phyloP scores from a whole-genome alignment of 2,113 vertebrate species.

The Plecturocebus donacophilus region DNA sequence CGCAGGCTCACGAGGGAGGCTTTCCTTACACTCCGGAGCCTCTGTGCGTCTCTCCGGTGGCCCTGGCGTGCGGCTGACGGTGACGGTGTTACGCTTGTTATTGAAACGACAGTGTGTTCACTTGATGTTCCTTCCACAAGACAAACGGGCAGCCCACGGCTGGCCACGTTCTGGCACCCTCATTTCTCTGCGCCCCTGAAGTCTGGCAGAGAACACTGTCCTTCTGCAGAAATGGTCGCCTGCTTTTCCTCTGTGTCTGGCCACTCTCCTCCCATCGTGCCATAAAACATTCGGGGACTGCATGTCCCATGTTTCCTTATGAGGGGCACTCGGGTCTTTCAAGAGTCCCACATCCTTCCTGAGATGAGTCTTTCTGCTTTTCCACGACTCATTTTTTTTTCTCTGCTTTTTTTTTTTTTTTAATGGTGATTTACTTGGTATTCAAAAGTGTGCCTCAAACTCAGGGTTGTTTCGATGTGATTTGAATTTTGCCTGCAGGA shows the following conservation, averaged over 20 bases:
- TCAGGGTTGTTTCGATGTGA: neutral
- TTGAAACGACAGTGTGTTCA: too few species aligned
- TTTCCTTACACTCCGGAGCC: too few species aligned
- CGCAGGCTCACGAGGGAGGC: too few species aligned
- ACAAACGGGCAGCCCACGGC: fast-evolving
- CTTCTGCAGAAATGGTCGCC: too few species aligned
- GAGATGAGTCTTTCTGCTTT: fast-evolving
- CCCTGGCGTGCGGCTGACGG: too few species aligned
- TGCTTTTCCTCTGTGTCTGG: fast-evolving
- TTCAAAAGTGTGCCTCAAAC: neutral
- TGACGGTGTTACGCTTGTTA: too few species aligned
- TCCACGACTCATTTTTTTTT: neutral
- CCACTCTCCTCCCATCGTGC: fast-evolving
- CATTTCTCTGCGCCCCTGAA: fast-evolving
- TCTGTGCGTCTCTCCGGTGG: too few species aligned
- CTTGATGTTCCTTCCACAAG: too few species aligned
- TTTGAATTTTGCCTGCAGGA: neutral
- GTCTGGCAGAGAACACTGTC: neutral
- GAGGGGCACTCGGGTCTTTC: neutral
- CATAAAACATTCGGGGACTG: neutral
- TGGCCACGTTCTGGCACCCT: fast-evolving
- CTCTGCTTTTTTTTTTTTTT: neutral
- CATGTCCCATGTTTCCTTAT: neutral
- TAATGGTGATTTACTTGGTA: neutral
- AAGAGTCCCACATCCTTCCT: neutral